Percentiles rank a stretch among this genome's conserved stretches.
phyloP scores from a whole-genome alignment of 2,888 invertebrate genomes.

The Napeogenes inachia region DNA sequence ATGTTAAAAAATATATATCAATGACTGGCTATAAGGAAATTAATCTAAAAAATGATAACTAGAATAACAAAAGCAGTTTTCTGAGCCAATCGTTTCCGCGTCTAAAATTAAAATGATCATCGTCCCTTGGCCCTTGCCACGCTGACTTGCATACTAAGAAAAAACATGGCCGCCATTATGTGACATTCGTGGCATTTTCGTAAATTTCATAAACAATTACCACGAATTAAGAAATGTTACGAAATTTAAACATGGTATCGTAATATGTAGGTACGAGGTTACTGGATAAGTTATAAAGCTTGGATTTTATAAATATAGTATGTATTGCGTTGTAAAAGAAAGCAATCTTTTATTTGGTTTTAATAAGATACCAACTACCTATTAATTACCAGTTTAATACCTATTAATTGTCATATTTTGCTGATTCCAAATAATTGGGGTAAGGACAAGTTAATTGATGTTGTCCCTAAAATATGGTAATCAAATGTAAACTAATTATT shows the following conservation, averaged over 20 bases:
- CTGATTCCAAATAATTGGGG: too few relatives aligned
- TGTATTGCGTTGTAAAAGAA: too few relatives aligned
- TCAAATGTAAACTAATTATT: too few relatives aligned
- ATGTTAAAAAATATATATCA: neutral
- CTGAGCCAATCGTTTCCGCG: constrained; percentile 24
- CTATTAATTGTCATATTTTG: too few relatives aligned
- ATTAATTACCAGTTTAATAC: too few relatives aligned
- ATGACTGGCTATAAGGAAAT: neutral
- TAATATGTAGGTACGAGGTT: too few relatives aligned
- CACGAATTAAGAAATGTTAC: neutral
- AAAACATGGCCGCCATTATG: constrained; percentile 18
- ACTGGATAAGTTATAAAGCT: too few relatives aligned
- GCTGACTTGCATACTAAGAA: constrained; percentile 18
- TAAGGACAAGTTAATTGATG: too few relatives aligned
- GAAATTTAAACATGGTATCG: neutral
- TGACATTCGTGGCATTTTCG: constrained; percentile 9
- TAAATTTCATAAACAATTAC: neutral
- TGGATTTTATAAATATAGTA: too few relatives aligned
- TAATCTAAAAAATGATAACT: constrained; percentile 10
- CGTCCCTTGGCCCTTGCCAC: constrained; percentile 26
- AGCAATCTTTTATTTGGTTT: too few relatives aligned
- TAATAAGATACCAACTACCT: too few relatives aligned
- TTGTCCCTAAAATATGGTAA: too few relatives aligned
- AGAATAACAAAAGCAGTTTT: constrained; percentile 5
- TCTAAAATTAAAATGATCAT: constrained; percentile 23